These are phyloP conservation scores for Echinops telfairi DNA, from an alignment of 2,113 vertebrate genomes.

Conservation along the genomic window DNA sequence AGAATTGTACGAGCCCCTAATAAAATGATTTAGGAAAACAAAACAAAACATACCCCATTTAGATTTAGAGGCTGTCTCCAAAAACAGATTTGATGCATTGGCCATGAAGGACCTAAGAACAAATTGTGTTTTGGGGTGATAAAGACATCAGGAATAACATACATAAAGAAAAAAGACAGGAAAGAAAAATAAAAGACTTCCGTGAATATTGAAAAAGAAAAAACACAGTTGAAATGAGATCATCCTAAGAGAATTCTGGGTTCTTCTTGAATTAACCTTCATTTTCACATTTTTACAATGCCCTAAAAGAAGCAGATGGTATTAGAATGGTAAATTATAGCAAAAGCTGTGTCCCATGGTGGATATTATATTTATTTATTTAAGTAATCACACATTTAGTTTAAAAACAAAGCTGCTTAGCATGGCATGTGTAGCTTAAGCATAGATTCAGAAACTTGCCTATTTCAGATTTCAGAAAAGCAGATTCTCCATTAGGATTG, in stretches of 20 bases:
- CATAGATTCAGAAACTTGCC: background rate
- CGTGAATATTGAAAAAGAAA: no score
- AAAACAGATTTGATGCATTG: no score
- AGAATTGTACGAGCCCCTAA: no score
- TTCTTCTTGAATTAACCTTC: slow-evolving; percentile 19
- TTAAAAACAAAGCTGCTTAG: slow-evolving; percentile 44
- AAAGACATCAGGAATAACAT: no score
- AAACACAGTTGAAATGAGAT: background rate
- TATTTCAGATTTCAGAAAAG: slow-evolving; percentile 22
- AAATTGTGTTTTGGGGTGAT: no score
- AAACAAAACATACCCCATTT: no score
- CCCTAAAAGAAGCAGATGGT: background rate
- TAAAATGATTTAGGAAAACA: no score
- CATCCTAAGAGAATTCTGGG: slow-evolving; percentile 23
- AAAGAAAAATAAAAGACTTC: no score
- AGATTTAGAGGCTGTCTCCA: no score
- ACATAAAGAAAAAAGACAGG: no score
- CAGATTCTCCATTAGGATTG: background rate
- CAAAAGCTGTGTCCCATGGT: background rate
- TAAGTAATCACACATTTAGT: background rate
- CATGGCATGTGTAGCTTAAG: background rate
- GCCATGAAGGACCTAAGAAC: no score
- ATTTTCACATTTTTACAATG: background rate
- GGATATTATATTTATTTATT: background rate
- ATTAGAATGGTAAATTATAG: background rate